A percentile compares a stretch with the other conserved stretches of the same genome.
phyloP scores from a whole-genome alignment of 2,888 invertebrate genomes.

The Drosophila putrida region DNA sequence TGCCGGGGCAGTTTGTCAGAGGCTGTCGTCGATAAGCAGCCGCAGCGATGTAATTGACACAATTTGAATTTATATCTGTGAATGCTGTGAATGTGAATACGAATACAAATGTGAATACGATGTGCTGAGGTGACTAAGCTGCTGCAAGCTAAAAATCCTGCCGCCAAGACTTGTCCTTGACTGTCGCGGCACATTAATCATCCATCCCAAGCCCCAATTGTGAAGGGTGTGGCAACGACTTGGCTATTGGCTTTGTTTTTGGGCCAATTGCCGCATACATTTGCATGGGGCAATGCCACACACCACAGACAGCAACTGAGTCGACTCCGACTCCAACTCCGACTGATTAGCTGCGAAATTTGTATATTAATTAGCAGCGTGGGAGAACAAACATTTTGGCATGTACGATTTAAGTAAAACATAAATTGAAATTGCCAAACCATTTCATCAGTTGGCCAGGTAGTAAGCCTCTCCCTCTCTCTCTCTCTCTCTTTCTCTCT shows the following conservation, averaged over 20 bases:
- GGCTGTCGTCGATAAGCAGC: slow-evolving; percentile 72
- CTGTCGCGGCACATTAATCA: slow-evolving; percentile 78
- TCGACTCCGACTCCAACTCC: slow-evolving; percentile 1
- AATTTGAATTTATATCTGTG: slow-evolving; percentile 77
- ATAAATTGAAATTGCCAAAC: slow-evolving; percentile 54
- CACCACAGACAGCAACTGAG: slow-evolving; percentile 30
- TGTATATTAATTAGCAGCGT: slow-evolving; percentile 69
- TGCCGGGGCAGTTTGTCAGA: slow-evolving; percentile 67
- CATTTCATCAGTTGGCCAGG: slow-evolving; percentile 6
- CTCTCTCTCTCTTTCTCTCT: background rate
- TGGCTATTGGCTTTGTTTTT: slow-evolving; percentile 35
- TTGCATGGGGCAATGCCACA: slow-evolving; percentile 48
- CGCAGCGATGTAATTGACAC: slow-evolving; percentile 78
- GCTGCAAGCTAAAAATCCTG: slow-evolving; percentile 59
- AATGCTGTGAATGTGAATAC: slow-evolving; percentile 16
- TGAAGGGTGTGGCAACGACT: slow-evolving; percentile 53
- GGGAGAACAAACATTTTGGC: slow-evolving; percentile 53
- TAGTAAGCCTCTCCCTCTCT: background rate
- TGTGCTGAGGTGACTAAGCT: slow-evolving; percentile 70
- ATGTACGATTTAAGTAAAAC: slow-evolving; percentile 43
- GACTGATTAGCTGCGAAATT: slow-evolving; percentile 68
- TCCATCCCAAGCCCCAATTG: slow-evolving; percentile 45
- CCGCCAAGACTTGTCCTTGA: slow-evolving; percentile 63
- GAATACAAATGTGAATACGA: slow-evolving; percentile 17
- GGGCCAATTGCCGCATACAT: slow-evolving; percentile 59